Percentiles rank a stretch among this genome's conserved stretches.
Conservation (phyloP, 2,113 vertebrate genomes). For the Numida meleagris region DNA sequence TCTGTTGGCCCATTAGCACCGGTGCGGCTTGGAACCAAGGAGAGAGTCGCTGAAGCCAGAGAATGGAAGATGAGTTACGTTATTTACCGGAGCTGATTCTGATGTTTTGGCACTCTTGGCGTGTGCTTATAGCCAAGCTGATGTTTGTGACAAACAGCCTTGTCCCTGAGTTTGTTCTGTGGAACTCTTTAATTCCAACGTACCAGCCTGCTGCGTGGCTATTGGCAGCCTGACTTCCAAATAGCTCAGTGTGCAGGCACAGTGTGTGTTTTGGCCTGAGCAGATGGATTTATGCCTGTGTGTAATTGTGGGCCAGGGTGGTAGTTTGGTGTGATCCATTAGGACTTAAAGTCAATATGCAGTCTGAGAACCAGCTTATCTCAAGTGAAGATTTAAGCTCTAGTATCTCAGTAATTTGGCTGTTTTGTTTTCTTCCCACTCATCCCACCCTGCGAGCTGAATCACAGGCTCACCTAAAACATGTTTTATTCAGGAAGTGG, state of each 20-base stretch:
- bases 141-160: background rate
- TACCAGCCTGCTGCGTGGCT: background rate
- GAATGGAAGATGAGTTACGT: background rate
- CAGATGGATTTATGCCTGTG: background rate
- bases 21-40: background rate
- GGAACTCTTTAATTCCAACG: background rate
- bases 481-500: background rate
- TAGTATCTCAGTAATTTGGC: background rate
- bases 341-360: background rate
- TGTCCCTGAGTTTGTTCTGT: slow-evolving; percentile 21
- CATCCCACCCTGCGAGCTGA: background rate
- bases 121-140: background rate
- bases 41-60: background rate
- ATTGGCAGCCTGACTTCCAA: accelerated
- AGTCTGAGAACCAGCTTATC: background rate
- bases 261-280: background rate
- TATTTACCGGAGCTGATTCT: background rate
- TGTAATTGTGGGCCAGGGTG: background rate
- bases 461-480: background rate
- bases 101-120: background rate
- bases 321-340: background rate
- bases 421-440: background rate
- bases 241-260: background rate
- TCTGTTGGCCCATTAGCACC: background rate
- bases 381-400: background rate